phyloP scores from a whole-genome alignment of 2,888 invertebrate species.

The Lepidocyrtoides sp. region DNA sequence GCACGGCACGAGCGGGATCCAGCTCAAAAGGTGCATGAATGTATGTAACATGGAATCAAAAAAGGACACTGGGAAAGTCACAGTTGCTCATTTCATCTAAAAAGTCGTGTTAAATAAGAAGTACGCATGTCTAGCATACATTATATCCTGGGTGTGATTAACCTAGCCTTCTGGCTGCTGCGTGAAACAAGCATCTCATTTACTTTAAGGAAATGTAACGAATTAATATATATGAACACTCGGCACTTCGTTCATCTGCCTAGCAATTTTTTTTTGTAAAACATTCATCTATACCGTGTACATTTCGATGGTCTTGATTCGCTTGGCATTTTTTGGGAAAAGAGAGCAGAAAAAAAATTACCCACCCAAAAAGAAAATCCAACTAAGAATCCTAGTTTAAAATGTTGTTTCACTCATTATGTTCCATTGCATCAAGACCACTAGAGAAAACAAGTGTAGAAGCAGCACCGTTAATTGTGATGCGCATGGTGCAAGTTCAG shows the following conservation, averaged over 20 bases:
- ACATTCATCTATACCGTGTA: not conserved
- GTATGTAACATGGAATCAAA: not conserved
- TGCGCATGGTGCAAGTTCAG: constrained; percentile 15
- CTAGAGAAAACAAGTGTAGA: not conserved
- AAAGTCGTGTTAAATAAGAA: not conserved
- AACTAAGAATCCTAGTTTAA: not conserved
- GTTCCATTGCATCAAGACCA: not conserved
- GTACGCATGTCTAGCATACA: not conserved
- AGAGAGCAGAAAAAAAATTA: constrained; percentile 14
- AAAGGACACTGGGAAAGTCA: constrained; percentile 69
- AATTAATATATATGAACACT: no score
- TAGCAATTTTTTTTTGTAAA: no score
- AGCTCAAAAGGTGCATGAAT: constrained; percentile 15
- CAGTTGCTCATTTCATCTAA: constrained; percentile 24
- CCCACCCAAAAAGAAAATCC: constrained; percentile 42
- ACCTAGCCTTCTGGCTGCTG: constrained; percentile 46
- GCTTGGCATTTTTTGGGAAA: constrained; percentile 33
- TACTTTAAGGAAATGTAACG: constrained; percentile 43
- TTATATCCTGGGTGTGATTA: constrained; percentile 58
- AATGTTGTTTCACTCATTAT: not conserved
- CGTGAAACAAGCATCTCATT: constrained; percentile 47
- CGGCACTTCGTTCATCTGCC: no score
- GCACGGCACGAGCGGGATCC: constrained; percentile 70
- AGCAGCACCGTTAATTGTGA: constrained; percentile 36
- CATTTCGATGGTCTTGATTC: not conserved